phyloP scores from a whole-genome alignment of 37 sponge, comb jelly and placozoan genomes.

The Petrosia ficiformis region DNA sequence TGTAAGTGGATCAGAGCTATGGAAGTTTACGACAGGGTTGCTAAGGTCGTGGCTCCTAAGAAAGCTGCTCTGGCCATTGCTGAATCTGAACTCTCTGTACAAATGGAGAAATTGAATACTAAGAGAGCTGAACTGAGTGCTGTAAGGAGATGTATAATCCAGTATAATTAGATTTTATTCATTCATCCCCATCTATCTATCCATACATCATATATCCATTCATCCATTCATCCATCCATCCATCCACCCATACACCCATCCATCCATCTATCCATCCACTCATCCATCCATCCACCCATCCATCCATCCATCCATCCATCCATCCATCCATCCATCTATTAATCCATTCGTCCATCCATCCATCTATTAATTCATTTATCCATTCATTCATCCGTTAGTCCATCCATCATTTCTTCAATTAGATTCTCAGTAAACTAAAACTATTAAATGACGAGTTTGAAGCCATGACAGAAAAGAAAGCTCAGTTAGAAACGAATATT shows the following conservation, averaged over 20 bases:
- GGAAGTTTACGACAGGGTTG: slow-evolving; percentile 98
- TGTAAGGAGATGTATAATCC: slow-evolving; percentile 25
- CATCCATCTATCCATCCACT: too few species aligned
- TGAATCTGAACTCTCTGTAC: slow-evolving; percentile 80
- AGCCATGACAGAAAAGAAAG: slow-evolving; percentile 75
- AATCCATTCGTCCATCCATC: too few species aligned
- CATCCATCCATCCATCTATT: too few species aligned
- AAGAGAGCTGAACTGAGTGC: slow-evolving; percentile 88
- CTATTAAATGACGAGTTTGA: slow-evolving; percentile 89
- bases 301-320: too few species aligned
- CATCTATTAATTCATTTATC: too few species aligned
- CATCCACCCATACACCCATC: too few species aligned
- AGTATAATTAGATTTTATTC: not conserved
- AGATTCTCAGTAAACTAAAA: slow-evolving; percentile 85
- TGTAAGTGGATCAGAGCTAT: slow-evolving; percentile 98
- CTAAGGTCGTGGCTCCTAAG: slow-evolving; percentile 99
- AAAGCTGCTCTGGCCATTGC: slow-evolving; percentile 87
- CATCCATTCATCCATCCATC: too few species aligned
- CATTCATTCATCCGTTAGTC: too few species aligned
- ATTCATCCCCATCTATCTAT: too few species aligned
- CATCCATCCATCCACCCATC: too few species aligned
- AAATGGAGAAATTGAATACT: slow-evolving; percentile 91
- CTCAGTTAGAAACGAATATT: slow-evolving; percentile 78
- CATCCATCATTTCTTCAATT: too few species aligned
- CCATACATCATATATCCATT: too few species aligned